Evolutionary conservation across 2,113 vertebrate genomes (phyloP).

Genomic region (Paramormyrops kingsleyae): DNA sequence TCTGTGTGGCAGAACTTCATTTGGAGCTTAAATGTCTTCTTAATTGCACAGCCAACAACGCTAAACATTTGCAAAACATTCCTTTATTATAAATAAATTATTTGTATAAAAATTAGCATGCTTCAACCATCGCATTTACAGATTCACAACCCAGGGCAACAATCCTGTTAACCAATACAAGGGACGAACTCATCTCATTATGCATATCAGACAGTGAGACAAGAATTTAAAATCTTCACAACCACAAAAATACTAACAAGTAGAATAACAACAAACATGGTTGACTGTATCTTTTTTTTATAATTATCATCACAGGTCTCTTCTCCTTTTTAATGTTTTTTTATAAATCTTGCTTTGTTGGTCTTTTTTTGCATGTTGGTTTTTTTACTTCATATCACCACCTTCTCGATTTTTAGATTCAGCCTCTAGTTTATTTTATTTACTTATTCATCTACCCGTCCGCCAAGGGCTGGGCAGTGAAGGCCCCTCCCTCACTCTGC

Average conservation of each 20-base stretch:
- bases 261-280: constrained; percentile 81
- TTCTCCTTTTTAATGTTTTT: constrained; percentile 29
- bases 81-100: constrained; percentile 99
- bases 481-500: constrained; percentile 7
- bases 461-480: constrained; percentile 32
- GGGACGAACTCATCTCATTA: constrained; percentile 76
- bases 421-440: not conserved
- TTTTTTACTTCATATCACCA: not conserved
- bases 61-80: constrained; percentile 92
- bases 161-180: constrained; percentile 74
- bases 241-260: constrained; percentile 86
- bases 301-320: constrained; percentile 18
- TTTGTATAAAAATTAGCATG: constrained; percentile 98
- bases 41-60: constrained; percentile 58
- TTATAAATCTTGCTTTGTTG: not conserved
- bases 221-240: constrained; percentile 82
- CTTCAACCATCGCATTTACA: constrained; percentile 84
- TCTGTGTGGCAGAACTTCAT: not conserved
- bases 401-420: not conserved
- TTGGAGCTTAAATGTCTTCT: not conserved
- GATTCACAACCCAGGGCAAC: constrained; percentile 80
- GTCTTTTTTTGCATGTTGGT: not conserved
- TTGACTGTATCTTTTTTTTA: constrained; percentile 69
- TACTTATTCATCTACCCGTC: constrained; percentile 44
- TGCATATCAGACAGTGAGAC: constrained; percentile 79